Conservation (phyloP, 2,113 vertebrate species). For the Dunckerocampus dactyliophorus region DNA sequence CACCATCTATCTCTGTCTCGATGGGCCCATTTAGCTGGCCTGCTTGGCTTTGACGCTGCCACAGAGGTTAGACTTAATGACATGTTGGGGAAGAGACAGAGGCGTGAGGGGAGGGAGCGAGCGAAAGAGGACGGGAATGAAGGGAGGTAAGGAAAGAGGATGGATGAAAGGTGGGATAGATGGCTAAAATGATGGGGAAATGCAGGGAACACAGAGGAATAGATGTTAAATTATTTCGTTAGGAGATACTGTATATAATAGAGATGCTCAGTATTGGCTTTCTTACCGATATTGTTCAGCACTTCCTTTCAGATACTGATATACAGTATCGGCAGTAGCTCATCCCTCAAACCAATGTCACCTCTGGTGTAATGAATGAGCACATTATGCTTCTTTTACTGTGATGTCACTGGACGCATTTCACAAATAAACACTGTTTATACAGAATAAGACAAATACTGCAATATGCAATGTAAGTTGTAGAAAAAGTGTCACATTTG, state of each 20-base stretch:
- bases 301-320: too few relatives aligned
- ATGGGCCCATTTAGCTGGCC: constrained; percentile 50
- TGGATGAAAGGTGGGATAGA: not conserved
- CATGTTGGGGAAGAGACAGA: constrained; percentile 53
- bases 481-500: not conserved
- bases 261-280: too few relatives aligned
- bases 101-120: constrained; percentile 12
- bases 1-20: constrained; percentile 57
- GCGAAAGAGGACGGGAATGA: constrained; percentile 7
- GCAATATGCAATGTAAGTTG: too few relatives aligned
- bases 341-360: too few relatives aligned
- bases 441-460: not conserved
- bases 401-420: too few relatives aligned
- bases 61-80: constrained; percentile 71
- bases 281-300: too few relatives aligned
- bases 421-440: too few relatives aligned
- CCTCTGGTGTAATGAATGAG: too few relatives aligned
- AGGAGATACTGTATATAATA: not conserved
- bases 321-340: too few relatives aligned
- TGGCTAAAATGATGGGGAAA: constrained; percentile 8
- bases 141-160: not conserved
- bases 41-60: constrained; percentile 59
- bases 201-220: not conserved
- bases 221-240: too few relatives aligned
- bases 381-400: too few relatives aligned